Conservation (phyloP, 2,888 invertebrate species). For the Agrochola macilenta region DNA sequence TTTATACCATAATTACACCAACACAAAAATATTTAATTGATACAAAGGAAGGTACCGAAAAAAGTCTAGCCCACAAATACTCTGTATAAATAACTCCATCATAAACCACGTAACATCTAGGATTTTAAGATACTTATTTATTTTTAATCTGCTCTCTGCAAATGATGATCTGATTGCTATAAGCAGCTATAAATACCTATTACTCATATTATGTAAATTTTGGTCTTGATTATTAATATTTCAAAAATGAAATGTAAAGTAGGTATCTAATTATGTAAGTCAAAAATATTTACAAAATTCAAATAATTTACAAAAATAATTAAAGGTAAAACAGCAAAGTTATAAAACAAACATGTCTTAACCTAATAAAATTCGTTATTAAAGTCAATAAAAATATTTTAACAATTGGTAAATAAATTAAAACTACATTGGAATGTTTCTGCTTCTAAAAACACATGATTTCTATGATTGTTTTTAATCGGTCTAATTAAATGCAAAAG, state of each 20-base stretch:
- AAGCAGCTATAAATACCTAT: neutral
- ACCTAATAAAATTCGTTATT: constrained; percentile 59
- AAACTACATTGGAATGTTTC: constrained; percentile 55
- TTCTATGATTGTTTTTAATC: constrained; percentile 44
- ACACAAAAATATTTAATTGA: constrained; percentile 5
- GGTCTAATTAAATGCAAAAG: constrained; percentile 60
- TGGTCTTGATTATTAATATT: constrained; percentile 19
- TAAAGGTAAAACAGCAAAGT: constrained; percentile 40
- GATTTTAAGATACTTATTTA: neutral
- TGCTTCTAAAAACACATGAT: constrained; percentile 32
- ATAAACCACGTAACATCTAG: constrained; percentile 20
- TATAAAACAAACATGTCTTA: constrained; percentile 53
- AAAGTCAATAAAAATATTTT: constrained; percentile 53
- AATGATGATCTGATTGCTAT: neutral
- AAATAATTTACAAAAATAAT: constrained; percentile 45
- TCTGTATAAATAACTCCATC: constrained; percentile 17
- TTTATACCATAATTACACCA: neutral
- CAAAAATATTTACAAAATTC: constrained; percentile 50
- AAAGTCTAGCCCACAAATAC: constrained; percentile 44
- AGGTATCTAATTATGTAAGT: constrained; percentile 16
- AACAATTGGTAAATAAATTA: constrained; percentile 52
- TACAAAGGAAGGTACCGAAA: constrained; percentile 2
- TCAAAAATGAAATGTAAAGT: constrained; percentile 27
- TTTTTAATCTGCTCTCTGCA: constrained; percentile 1
- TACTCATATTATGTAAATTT: constrained; percentile 9